phyloP scores from a whole-genome alignment of 92 coral and sea anemone species.

The Epizoanthus rinbou region DNA sequence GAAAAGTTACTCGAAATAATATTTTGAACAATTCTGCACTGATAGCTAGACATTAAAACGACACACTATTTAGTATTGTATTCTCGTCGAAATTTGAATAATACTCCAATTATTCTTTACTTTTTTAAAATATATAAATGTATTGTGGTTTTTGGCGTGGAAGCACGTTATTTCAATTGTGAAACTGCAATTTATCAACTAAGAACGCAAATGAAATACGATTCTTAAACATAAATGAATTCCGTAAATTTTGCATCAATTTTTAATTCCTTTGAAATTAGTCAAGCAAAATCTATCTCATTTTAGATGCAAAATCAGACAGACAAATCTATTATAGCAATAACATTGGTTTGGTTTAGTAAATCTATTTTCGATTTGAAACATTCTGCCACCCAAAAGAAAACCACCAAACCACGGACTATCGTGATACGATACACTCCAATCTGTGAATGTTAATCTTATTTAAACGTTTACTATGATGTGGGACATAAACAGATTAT shows the following conservation, averaged over 20 bases:
- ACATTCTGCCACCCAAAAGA: background rate
- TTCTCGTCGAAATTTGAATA: background rate
- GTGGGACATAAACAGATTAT: conserved; percentile 9
- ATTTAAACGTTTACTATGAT: conserved; percentile 8
- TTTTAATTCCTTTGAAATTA: conserved; percentile 18
- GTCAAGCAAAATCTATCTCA: conserved; percentile 5
- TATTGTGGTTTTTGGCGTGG: background rate
- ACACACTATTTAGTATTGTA: background rate
- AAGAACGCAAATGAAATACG: background rate
- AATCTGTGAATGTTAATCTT: background rate
- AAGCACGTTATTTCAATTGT: background rate
- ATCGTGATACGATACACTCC: background rate
- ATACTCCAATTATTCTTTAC: background rate
- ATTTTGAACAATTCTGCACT: background rate
- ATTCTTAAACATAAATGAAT: conserved; percentile 8
- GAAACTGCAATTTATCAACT: background rate
- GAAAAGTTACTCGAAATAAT: background rate
- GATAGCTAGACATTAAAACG: background rate
- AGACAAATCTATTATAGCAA: background rate
- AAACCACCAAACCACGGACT: background rate
- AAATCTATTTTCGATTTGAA: background rate
- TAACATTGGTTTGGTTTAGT: background rate
- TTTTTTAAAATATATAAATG: background rate
- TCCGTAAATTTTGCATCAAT: conserved; percentile 33
- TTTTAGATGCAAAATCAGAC: background rate